Evolutionary conservation across 2,888 invertebrate species (phyloP), one percentile per base, ranked within the genome.

Genomic region (Julus scanicus): DNA sequence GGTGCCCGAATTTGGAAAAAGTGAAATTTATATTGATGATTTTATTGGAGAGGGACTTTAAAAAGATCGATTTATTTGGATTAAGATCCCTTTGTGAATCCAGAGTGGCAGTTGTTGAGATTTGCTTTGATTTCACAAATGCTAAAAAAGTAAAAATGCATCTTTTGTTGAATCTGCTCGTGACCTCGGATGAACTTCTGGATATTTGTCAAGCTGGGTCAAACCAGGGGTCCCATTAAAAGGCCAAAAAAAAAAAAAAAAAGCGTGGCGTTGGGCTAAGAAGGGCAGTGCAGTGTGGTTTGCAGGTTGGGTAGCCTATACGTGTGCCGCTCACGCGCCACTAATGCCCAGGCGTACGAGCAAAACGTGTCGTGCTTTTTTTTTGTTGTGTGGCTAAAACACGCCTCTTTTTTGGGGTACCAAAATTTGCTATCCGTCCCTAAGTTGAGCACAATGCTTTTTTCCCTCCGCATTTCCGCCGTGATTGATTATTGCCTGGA

Each of bases 401-500:
- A 20, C 29, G 29, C 71, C 29, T 29, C 29, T 71, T 71, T 53
- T 71, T 20, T 8, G 29, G 71, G 71, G 71, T 71, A 71, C 71
- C 6, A 6, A 71, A 71, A 71, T 71, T 71, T 71, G 20, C 29
- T 8, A 71, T 29, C 71, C 71, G 71, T 71, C 29, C 71, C 71
- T 71, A 20, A 29, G 71, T n/a, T 29, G 71, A 29, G 8, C 71
- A 71, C 71, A 71, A 71, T 71, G 71, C 71, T 20, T 71, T 71
- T 29, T 71, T 20, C 71, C 71, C 71, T 71, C 29, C 29, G 71
- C 71, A 71, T 4, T 71, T 71, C 71, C 71, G 71, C 29, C 71
- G 71, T 71, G 71, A 71, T 71, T 71, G 71, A 71, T 71, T 71
- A 71, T 71, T 71, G 71, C 71, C 71, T 71, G 71, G 71, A 71